Conservation (phyloP, 2,797 vertebrate genomes). For the Sebastes matsubarae region DNA sequence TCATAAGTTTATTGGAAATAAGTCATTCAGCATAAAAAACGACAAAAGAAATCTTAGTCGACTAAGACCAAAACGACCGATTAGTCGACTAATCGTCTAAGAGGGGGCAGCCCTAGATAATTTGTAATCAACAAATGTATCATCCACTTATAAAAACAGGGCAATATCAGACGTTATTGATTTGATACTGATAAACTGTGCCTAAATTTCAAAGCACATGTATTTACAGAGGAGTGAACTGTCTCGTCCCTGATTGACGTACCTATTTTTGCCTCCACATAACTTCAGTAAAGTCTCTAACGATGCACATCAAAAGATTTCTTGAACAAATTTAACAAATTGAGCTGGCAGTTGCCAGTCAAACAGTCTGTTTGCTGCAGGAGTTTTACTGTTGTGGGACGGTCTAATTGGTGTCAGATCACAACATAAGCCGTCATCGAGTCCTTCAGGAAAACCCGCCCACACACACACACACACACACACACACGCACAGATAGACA, state of each 20-base stretch:
- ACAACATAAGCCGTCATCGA: background rate
- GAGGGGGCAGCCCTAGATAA: rapidly evolving
- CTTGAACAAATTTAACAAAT: background rate
- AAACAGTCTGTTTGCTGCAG: background rate
- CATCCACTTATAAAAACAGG: background rate
- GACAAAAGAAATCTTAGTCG: rapidly evolving
- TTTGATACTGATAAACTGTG: background rate
- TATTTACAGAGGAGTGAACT: background rate
- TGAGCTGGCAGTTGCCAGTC: background rate
- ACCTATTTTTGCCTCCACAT: background rate
- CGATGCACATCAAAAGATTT: background rate
- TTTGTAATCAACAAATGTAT: background rate
- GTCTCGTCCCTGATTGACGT: background rate
- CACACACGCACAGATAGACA: background rate
- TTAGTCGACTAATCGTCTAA: too few relatives aligned
- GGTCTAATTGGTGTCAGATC: constrained; percentile 9
- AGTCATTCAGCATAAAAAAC: too few relatives aligned
- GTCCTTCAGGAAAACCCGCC: constrained; percentile 4
- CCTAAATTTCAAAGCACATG: background rate
- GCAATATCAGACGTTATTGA: background rate
- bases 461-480: background rate
- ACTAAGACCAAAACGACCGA: background rate
- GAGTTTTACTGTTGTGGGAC: background rate
- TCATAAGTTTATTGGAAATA: too few relatives aligned
- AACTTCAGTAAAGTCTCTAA: background rate